phyloP scores from a whole-genome alignment of 2,797 vertebrate species.

The Oreonectes daqikongensis region DNA sequence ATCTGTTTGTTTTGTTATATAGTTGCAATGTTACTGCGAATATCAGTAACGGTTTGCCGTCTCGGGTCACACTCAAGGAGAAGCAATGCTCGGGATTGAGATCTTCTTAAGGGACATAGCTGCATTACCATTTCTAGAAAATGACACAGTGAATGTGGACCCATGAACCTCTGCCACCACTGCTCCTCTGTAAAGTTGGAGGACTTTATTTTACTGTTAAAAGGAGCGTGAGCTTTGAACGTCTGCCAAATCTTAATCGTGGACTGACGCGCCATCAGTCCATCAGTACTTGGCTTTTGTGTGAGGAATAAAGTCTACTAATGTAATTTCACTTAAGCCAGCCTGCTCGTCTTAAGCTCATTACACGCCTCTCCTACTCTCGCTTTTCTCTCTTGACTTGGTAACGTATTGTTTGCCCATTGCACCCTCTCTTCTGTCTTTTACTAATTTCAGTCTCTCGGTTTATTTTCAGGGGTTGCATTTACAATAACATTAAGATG shows the following conservation, averaged over 20 bases:
- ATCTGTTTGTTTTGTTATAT: too few species aligned
- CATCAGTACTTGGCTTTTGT: conserved; percentile 11
- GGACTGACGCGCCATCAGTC: neutral
- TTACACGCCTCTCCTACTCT: neutral
- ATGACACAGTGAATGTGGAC: neutral
- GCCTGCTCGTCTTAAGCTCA: neutral
- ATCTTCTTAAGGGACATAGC: neutral
- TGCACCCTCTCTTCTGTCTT: neutral
- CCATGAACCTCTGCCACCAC: neutral
- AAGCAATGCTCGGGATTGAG: neutral
- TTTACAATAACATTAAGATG: too few species aligned
- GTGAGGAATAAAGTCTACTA: neutral
- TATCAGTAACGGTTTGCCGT: neutral
- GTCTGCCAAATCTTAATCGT: conserved; percentile 22
- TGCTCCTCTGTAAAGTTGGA: neutral
- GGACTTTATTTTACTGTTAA: conserved; percentile 19
- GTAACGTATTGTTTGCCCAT: neutral
- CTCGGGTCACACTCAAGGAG: too few species aligned
- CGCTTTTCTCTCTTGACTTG: conserved; percentile 3
- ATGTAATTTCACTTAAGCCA: conserved; percentile 18
- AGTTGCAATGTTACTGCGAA: too few species aligned
- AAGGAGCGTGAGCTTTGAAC: neutral
- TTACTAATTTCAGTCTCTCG: conserved; percentile 5
- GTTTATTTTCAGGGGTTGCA: neutral
- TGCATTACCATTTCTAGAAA: neutral